Conservation (phyloP, 2,888 invertebrate species). For the Phorcus lineatus region DNA sequence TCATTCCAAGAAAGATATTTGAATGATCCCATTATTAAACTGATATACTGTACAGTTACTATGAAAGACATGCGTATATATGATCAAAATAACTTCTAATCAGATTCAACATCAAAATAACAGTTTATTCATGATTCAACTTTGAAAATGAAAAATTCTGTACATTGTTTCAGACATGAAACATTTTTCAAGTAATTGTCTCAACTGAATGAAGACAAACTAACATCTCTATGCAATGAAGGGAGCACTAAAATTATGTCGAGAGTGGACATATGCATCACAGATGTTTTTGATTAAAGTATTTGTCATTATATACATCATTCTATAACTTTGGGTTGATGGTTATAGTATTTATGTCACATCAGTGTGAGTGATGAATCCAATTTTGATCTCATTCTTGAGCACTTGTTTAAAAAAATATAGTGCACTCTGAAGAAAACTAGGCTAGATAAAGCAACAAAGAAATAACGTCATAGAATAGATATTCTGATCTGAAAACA, state of each 20-base stretch:
- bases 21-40: too few species aligned
- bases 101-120: too few species aligned
- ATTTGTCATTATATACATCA: background rate
- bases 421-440: conserved; percentile 3
- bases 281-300: conserved; percentile 9
- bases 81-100: too few species aligned
- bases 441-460: conserved; percentile 13
- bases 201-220: too few species aligned
- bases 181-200: too few species aligned
- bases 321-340: background rate
- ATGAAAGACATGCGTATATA: too few species aligned
- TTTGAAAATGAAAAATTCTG: too few species aligned
- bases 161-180: too few species aligned
- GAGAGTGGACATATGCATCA: background rate
- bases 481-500: conserved; percentile 4
- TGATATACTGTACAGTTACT: too few species aligned
- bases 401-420: conserved; percentile 10
- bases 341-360: background rate
- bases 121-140: too few species aligned
- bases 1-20: too few species aligned
- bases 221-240: background rate
- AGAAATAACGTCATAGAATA: conserved; percentile 10
- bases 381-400: conserved; percentile 1
- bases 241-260: conserved; percentile 13
- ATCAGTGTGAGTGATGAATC: background rate